Percentiles rank a stretch among this genome's conserved stretches.
Conservation (phyloP, 2,113 vertebrate species). For the Fregata magnificens region DNA sequence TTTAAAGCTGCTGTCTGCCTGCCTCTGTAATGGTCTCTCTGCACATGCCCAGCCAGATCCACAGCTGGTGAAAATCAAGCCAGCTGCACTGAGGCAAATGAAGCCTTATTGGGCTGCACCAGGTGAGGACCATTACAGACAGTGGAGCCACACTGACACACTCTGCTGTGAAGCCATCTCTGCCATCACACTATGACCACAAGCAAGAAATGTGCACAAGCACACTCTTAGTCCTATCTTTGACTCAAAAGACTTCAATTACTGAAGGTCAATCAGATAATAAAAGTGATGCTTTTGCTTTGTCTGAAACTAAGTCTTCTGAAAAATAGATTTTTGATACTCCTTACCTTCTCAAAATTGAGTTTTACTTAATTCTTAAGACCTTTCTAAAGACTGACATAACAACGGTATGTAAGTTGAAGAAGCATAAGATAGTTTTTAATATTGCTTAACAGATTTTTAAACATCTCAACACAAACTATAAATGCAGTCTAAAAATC, state of each 20-base stretch:
- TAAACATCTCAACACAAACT: conserved; percentile 24
- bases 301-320: neutral
- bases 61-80: neutral
- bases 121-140: neutral
- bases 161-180: neutral
- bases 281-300: neutral
- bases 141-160: neutral
- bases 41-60: neutral
- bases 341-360: neutral
- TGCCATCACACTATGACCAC: neutral
- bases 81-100: neutral
- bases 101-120: neutral
- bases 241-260: neutral
- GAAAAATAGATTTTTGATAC: neutral
- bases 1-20: neutral
- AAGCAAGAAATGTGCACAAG: neutral
- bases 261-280: neutral
- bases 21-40: neutral
- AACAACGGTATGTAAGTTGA: neutral
- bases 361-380: neutral
- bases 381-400: neutral
- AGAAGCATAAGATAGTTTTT: neutral
- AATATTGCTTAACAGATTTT: conserved; percentile 33
- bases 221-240: neutral
- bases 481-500: conserved; percentile 33